These are phyloP conservation scores for Parus major DNA, from an alignment of 2,113 vertebrate species.

Conservation along the genomic window DNA sequence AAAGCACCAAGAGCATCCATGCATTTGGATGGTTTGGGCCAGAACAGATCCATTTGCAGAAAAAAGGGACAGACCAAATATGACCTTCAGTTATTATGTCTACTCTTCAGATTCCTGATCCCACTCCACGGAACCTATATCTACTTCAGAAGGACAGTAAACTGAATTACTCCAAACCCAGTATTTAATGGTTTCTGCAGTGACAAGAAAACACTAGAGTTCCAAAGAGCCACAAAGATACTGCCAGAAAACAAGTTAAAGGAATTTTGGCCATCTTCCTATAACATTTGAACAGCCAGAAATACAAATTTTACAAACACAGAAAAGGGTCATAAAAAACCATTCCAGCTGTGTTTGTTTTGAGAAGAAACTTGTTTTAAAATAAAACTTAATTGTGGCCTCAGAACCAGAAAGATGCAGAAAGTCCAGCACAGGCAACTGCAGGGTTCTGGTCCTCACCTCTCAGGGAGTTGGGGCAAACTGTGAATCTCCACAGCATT, in stretches of 20 bases:
- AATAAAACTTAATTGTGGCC: not conserved
- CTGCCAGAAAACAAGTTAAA: not conserved
- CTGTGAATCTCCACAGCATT: not conserved
- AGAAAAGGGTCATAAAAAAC: not conserved
- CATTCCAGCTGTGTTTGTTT: not conserved
- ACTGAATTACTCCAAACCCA: not conserved
- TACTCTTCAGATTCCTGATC: not conserved
- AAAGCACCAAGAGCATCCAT: not conserved
- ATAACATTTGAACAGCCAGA: not conserved
- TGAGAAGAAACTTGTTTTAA: not conserved
- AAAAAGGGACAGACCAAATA: not conserved
- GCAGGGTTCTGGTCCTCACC: not conserved
- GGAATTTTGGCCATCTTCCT: not conserved
- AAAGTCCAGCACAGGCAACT: not conserved
- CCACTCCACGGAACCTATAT: not conserved
- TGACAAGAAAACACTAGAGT: not conserved
- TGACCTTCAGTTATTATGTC: not conserved
- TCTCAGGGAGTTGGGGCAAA: not conserved
- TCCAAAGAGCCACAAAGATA: not conserved
- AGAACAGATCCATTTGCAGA: not conserved
- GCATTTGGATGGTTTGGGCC: rapidly evolving
- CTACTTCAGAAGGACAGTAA: not conserved
- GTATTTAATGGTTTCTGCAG: not conserved
- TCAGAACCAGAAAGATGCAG: not conserved
- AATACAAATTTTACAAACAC: conserved; percentile 6